Evolutionary conservation across 2,797 vertebrate genomes (phyloP).

Genomic region (Takifugu ocellatus): DNA sequence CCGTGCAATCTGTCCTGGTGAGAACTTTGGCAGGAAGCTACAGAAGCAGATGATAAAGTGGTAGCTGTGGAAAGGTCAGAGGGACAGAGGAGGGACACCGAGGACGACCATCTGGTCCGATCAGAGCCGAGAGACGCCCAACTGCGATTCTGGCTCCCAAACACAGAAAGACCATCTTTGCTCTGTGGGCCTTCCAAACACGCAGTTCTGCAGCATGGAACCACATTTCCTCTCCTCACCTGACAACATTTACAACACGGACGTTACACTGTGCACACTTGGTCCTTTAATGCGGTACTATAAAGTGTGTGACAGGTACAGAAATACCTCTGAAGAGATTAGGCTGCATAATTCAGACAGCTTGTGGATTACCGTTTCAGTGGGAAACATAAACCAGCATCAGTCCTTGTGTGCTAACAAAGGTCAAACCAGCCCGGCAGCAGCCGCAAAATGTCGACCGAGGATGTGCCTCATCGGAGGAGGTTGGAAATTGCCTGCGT

Average conservation of each 20-base stretch:
- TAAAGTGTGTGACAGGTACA: too few species aligned
- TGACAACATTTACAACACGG: too few species aligned
- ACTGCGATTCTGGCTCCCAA: conserved; percentile 59
- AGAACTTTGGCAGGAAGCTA: conserved; percentile 46
- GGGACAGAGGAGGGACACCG: conserved; percentile 30
- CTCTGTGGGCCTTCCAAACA: conserved; percentile 36
- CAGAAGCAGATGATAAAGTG: conserved; percentile 53
- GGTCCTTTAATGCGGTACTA: too few species aligned
- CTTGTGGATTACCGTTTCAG: too few species aligned
- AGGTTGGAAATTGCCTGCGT: neutral
- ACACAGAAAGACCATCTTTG: conserved; percentile 53
- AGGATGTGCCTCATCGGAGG: neutral
- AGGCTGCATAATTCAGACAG: too few species aligned
- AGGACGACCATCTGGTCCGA: conserved; percentile 65
- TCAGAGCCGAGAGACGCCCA: conserved; percentile 54
- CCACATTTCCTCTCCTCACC: neutral
- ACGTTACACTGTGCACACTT: too few species aligned
- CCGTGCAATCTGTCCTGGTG: conserved; percentile 45
- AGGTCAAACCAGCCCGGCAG: too few species aligned
- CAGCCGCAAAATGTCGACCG: neutral
- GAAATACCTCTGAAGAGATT: too few species aligned
- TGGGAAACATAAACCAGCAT: too few species aligned
- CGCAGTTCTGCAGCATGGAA: conserved; percentile 18
- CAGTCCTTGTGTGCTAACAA: too few species aligned
- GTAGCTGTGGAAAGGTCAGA: conserved; percentile 58